Evolutionary conservation across 2,797 vertebrate genomes (phyloP).

Genomic region (Thaleichthys pacificus): DNA sequence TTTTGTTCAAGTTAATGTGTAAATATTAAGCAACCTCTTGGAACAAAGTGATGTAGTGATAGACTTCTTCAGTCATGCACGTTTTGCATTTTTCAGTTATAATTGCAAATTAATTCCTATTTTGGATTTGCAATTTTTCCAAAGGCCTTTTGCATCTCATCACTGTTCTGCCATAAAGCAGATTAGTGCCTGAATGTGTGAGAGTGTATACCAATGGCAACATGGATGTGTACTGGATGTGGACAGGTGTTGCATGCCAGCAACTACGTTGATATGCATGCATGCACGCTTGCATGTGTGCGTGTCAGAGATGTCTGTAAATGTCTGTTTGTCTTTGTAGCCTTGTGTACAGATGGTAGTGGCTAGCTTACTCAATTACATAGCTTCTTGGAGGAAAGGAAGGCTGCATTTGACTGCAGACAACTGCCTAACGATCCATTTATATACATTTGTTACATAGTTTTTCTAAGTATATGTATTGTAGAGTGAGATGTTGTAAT

Average conservation of each 20-base stretch:
- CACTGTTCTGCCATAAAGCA: constrained; percentile 31
- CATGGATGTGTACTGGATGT: neutral
- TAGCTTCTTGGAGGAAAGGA: constrained; percentile 35
- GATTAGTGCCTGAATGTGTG: constrained; percentile 35
- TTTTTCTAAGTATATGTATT: constrained; percentile 33
- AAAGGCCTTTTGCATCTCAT: neutral
- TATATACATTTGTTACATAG: constrained; percentile 26
- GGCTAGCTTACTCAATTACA: constrained; percentile 22
- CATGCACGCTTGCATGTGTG: constrained; percentile 43
- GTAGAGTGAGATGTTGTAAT: constrained; percentile 34
- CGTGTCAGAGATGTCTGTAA: constrained; percentile 19
- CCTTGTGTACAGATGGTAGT: neutral
- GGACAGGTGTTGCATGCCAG: constrained; percentile 6
- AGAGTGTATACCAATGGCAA: neutral
- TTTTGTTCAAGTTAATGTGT: neutral
- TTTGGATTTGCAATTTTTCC: neutral
- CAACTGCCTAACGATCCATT: constrained; percentile 32
- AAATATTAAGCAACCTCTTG: constrained; percentile 10
- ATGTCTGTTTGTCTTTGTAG: neutral
- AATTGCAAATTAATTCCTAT: neutral
- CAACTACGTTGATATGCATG: constrained; percentile 15
- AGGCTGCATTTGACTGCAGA: constrained; percentile 34
- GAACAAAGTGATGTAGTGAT: constrained; percentile 29
- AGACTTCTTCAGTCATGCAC: neutral
- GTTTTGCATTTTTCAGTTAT: neutral